Evolutionary conservation across 2,888 invertebrate genomes (phyloP).

Genomic region (Amphiduros pacificus): DNA sequence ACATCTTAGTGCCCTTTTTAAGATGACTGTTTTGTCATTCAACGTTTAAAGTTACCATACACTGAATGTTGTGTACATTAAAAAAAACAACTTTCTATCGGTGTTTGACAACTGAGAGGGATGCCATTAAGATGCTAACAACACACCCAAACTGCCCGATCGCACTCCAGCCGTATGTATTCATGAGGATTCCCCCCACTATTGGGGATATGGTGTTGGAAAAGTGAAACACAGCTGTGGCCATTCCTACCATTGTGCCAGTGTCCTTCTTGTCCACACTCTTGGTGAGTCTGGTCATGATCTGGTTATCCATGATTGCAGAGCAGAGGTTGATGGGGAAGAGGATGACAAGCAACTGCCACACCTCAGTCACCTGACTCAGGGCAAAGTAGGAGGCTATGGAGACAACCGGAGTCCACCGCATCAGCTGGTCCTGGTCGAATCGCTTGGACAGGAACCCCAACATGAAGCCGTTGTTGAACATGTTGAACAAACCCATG

Average conservation of each 20-base stretch:
- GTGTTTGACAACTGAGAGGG: too few relatives aligned
- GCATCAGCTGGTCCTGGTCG: background rate
- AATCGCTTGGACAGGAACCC: background rate
- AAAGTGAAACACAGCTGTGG: constrained; percentile 1
- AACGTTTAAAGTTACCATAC: too few relatives aligned
- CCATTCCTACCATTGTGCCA: constrained; percentile 6
- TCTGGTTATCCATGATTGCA: constrained; percentile 7
- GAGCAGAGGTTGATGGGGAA: background rate
- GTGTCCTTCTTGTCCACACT: background rate
- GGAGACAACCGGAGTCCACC: background rate
- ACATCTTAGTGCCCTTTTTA: too few relatives aligned
- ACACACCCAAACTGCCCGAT: too few relatives aligned
- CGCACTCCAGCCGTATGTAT: background rate
- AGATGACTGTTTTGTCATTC: too few relatives aligned
- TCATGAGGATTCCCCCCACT: constrained; percentile 1
- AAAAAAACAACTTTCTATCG: too few relatives aligned
- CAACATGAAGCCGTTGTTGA: background rate
- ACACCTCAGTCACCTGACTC: background rate
- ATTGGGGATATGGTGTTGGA: background rate
- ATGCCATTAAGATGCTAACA: too few relatives aligned
- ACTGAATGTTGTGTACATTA: too few relatives aligned
- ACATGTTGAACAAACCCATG: background rate
- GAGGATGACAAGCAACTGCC: background rate
- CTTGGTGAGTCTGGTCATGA: constrained; percentile 1
- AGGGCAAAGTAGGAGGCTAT: constrained; percentile 1